Evolutionary conservation across 35 echinoderm and acorn worm genomes (phyloP), one percentile per base, ranked within the genome.

Genomic region (Apostichopus japonicus): DNA sequence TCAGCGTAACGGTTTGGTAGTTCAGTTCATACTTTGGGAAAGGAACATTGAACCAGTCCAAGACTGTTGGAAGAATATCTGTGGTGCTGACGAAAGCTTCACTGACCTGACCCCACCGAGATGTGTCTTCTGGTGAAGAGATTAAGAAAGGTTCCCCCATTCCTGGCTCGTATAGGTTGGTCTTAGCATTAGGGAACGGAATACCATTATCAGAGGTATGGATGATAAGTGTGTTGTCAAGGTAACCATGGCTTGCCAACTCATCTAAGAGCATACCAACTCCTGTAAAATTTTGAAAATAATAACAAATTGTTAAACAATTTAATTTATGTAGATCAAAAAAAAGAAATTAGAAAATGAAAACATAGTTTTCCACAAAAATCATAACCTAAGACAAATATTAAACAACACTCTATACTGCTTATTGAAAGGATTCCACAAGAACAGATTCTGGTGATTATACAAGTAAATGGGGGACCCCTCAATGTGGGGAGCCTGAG

Each of bases 121-220:
- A 8, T 6, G 51, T 95, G 55, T 84, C 77, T 6, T 80, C 63
- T 7, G 97, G 97, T n/a, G 92, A 93, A 25, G 97, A 99, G 6
- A 99, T 65, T 33, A 99, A 27, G 87, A 96, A 95, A 2, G 97
- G 97, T 79, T 99, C 97, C 24, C 97, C 97, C 97, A 99, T 99
- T 44, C 97, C 97, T 87, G 95, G 88, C 72, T 99, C 97, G 65
- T 96, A 99, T 19, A 99, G 92, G 58, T 96, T 99, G 76, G 97
- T 99, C 92, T 99, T 99, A 54, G 97, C 97, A 87, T 95, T 95
- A 9, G 95, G 97, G 92, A 96, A 99, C 63, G 97, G 97, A 17
- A 99, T 99, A 65, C 97, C 97, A 62, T 99, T 99, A 72, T 99
- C 97, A 0, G 97, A 75, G 5, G 97, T 93, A 62, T 95, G 96